Evolutionary conservation across 2,888 invertebrate genomes (phyloP).

Genomic region (Leptopterna dolabrata): DNA sequence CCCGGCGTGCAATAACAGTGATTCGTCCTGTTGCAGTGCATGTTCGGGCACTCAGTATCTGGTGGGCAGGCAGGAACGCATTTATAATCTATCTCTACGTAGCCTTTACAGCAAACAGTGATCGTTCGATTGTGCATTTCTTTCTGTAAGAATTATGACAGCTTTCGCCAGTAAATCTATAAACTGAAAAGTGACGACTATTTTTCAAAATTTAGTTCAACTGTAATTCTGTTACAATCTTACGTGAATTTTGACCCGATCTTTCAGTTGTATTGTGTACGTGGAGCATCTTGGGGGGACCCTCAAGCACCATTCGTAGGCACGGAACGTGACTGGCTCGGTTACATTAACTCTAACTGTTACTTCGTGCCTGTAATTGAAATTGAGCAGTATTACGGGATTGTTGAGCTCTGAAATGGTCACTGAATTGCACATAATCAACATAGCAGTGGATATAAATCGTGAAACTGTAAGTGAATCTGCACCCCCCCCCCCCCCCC

Average conservation of each 20-base stretch:
- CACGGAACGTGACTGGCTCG: constrained; percentile 62
- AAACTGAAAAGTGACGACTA: too few species aligned
- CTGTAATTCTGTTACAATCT: not conserved
- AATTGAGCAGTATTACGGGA: not conserved
- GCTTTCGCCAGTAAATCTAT: too few species aligned
- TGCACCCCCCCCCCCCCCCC: too few species aligned
- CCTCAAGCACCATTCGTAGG: constrained; percentile 63
- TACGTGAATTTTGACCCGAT: constrained; percentile 61
- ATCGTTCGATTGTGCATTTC: constrained; percentile 62
- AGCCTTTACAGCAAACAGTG: constrained; percentile 62
- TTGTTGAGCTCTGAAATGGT: too few species aligned
- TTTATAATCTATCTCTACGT: constrained; percentile 58
- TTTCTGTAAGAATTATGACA: constrained; percentile 59
- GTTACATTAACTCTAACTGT: constrained; percentile 60
- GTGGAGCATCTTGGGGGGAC: constrained; percentile 64
- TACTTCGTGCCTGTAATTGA: constrained; percentile 58
- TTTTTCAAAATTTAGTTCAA: too few species aligned
- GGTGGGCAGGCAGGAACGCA: constrained; percentile 61
- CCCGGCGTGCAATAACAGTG: constrained; percentile 62
- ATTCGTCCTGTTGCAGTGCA: constrained; percentile 61
- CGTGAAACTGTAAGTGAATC: too few species aligned
- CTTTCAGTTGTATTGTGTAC: constrained; percentile 61
- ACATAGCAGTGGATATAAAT: too few species aligned
- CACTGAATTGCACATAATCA: too few species aligned
- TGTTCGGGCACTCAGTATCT: constrained; percentile 59